These are phyloP conservation scores for Phoenicopterus ruber DNA, from an alignment of 2,113 vertebrate species.

Conservation along the genomic window DNA sequence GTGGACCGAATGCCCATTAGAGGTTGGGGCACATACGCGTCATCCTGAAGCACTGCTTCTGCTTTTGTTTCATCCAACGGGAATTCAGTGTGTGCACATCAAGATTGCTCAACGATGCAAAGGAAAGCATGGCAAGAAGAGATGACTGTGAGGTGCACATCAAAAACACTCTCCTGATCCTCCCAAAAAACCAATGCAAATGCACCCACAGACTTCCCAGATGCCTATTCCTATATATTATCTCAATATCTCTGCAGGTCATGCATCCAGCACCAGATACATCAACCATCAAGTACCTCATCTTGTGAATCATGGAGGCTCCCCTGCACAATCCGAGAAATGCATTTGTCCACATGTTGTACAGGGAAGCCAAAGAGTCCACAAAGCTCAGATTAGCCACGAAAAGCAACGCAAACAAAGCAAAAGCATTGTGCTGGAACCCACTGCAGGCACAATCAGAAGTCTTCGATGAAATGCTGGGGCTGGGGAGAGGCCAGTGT, in stretches of 20 bases:
- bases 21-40: fast-evolving
- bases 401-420: background rate
- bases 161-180: background rate
- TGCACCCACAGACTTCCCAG: background rate
- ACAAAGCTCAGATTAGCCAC: background rate
- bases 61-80: background rate
- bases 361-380: background rate
- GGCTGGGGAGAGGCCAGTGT: background rate
- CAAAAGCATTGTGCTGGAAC: background rate
- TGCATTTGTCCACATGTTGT: background rate
- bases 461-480: background rate
- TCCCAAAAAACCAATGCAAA: background rate
- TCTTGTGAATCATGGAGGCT: background rate
- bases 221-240: background rate
- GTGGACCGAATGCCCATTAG: background rate
- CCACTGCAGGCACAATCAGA: background rate
- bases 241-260: background rate
- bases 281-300: background rate
- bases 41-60: background rate
- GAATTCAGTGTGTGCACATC: background rate
- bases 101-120: background rate
- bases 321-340: background rate
- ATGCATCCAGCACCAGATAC: background rate
- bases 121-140: background rate
- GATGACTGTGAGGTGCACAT: background rate